Evolutionary conservation across 2,797 vertebrate species (phyloP).

Genomic region (Anguilla marmorata): DNA sequence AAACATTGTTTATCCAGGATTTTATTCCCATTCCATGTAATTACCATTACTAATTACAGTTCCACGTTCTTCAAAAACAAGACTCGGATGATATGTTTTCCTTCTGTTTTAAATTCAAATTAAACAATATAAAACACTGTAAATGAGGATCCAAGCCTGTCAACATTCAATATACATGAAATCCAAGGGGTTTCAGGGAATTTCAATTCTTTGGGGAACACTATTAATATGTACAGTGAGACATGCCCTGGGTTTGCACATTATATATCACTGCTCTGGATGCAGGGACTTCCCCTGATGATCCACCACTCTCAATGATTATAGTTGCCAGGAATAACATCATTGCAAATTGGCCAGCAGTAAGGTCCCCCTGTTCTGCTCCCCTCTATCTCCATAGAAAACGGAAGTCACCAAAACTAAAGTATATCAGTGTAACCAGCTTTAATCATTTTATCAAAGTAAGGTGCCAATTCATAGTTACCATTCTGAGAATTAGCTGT

Average conservation of each 20-base stretch:
- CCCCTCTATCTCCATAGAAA: conserved; percentile 42
- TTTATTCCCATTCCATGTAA: conserved; percentile 56
- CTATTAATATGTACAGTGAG: conserved; percentile 51
- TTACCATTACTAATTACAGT: conserved; percentile 45
- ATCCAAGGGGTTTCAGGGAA: conserved; percentile 48
- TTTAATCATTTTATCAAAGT: conserved; percentile 51
- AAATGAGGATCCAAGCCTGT: conserved; percentile 32
- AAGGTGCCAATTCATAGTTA: conserved; percentile 53
- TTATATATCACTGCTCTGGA: conserved; percentile 52
- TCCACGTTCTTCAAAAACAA: conserved; percentile 43
- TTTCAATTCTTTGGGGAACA: conserved; percentile 46
- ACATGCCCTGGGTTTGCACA: conserved; percentile 38
- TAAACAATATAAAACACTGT: conserved; percentile 36
- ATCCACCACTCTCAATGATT: conserved; percentile 49
- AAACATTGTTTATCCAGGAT: conserved; percentile 61
- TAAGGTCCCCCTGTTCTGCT: conserved; percentile 42
- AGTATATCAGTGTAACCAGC: conserved; percentile 3
- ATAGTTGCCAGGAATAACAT: conserved; percentile 55
- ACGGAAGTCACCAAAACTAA: conserved; percentile 43
- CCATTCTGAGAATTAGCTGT: neutral
- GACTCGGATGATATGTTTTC: conserved; percentile 38
- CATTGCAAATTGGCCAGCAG: conserved; percentile 53
- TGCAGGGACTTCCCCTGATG: conserved; percentile 52
- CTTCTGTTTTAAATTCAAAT: conserved; percentile 38
- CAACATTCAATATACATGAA: conserved; percentile 51